These are phyloP conservation scores for Gasterosteus nipponicus DNA, from an alignment of 2,113 vertebrate genomes.

Conservation along the genomic window DNA sequence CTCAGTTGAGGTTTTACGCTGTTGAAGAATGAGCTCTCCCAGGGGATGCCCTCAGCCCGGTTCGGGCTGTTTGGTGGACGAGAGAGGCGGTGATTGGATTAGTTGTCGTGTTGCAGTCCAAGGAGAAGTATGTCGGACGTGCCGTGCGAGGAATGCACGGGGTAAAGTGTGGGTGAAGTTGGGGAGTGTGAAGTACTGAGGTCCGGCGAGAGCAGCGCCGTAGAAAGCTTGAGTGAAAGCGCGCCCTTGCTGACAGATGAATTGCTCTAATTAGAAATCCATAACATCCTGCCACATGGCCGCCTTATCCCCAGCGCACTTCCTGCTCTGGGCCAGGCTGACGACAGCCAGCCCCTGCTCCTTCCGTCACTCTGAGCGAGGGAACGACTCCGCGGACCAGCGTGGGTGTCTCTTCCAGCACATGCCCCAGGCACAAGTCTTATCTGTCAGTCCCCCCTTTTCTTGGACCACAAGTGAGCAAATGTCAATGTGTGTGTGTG, in stretches of 20 bases:
- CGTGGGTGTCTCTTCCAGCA: constrained; percentile 61
- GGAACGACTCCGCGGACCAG: constrained; percentile 46
- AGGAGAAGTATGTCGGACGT: constrained; percentile 46
- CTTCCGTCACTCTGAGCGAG: constrained; percentile 79
- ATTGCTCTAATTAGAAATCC: constrained; percentile 99
- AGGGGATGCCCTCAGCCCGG: constrained; percentile 43
- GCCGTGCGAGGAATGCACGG: constrained; percentile 59
- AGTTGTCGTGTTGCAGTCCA: constrained; percentile 60
- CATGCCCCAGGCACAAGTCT: constrained; percentile 54
- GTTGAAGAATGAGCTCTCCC: constrained; percentile 60
- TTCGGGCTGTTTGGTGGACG: constrained; percentile 49
- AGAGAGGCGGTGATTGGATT: constrained; percentile 55
- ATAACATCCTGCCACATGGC: constrained; percentile 99
- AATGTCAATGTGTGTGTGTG: constrained; percentile 4
- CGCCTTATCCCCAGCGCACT: constrained; percentile 97
- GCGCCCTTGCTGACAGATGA: constrained; percentile 98
- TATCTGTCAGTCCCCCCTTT: constrained; percentile 53
- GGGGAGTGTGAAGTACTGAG: constrained; percentile 63
- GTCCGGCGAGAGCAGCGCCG: constrained; percentile 52
- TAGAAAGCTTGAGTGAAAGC: constrained; percentile 91
- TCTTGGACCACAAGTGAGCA: constrained; percentile 45
- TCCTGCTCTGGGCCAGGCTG: constrained; percentile 98
- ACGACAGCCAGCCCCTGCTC: constrained; percentile 96
- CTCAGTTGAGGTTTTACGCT: constrained; percentile 58
- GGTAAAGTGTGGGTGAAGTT: constrained; percentile 48